Evolutionary conservation across 1,140 invertebrate genomes (phyloP), one percentile per base, ranked within the genome.

Genomic region (Thereuonema tuberculata): DNA sequence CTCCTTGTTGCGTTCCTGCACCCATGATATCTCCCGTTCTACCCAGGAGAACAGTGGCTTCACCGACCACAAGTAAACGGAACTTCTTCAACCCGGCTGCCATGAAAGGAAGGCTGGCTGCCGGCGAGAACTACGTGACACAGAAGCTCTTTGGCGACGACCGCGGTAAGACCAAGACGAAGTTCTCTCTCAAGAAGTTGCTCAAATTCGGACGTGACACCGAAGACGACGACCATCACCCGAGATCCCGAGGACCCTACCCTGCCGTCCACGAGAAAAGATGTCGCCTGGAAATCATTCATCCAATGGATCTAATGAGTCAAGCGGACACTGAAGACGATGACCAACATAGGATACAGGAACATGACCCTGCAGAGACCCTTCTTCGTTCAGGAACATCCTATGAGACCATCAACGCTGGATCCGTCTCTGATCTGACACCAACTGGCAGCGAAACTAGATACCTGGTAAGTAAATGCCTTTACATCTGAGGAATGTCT

Each of bases 141-240:
- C 20, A 12, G 5, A 50, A 20, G 5, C 48, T 5, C 20, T 55
- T 17, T 31, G 58, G 14, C 23, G 23, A 21, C 62, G 61, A 23
- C 43, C 81, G 78, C 25, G 80, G 84, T 59, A 82, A 83, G 72
- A 82, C 81, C 53, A 67, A 65, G 29, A 74, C 70, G 1, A 81
- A 83, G 61, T 88, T 88, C 66, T 90, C 86, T 0, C 75, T 91
- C n/a, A 86, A 87, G 66, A 89, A 89, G 66, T 81, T 91, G 37
- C 69, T 91, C 5, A 76, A 87, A 47, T 84, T 90, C 73, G 85
- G 85, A 2, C 79, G 78, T 1, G 82, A 78, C 26, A 83, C 83
- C 66, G n/a, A n/a, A n/a, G 82, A 84, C 53, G 74, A 82, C 49
- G 77, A 80, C 60, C 77, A 81, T 65, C 69, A 72, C 1, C 59